Evolutionary conservation across 2,113 vertebrate genomes (phyloP).

Genomic region (Calidris pugnax): DNA sequence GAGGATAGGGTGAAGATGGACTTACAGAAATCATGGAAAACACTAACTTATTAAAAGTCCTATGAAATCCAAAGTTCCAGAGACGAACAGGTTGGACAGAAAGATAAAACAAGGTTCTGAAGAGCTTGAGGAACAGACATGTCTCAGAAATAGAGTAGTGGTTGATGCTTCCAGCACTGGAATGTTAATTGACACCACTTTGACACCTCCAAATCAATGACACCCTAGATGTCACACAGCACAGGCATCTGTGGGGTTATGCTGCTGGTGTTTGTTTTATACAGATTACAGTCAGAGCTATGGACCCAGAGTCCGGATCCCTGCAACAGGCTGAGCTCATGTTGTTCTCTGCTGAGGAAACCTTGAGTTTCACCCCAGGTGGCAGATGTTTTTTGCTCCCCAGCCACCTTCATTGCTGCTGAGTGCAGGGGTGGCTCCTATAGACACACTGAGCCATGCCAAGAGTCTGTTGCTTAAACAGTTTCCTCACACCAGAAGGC

Average conservation of each 20-base stretch:
- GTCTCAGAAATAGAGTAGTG: background rate
- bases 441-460: background rate
- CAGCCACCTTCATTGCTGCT: background rate
- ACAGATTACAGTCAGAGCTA: background rate
- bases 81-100: background rate
- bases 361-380: background rate
- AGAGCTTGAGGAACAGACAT: background rate
- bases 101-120: background rate
- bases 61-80: background rate
- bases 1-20: background rate
- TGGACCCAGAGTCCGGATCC: background rate
- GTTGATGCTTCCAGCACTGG: background rate
- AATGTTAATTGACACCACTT: background rate
- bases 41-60: background rate
- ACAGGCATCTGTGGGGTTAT: too few relatives aligned
- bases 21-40: background rate
- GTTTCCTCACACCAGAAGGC: slow-evolving; percentile 57
- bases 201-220: background rate
- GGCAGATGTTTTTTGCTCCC: background rate
- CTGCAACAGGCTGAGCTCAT: background rate
- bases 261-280: fast-evolving
- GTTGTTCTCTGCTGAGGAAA: background rate
- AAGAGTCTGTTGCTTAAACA: slow-evolving; percentile 42
- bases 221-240: background rate
- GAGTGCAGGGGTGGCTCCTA: background rate